phyloP scores from a whole-genome alignment of 2,797 vertebrate genomes.

The Nothura maculosa region DNA sequence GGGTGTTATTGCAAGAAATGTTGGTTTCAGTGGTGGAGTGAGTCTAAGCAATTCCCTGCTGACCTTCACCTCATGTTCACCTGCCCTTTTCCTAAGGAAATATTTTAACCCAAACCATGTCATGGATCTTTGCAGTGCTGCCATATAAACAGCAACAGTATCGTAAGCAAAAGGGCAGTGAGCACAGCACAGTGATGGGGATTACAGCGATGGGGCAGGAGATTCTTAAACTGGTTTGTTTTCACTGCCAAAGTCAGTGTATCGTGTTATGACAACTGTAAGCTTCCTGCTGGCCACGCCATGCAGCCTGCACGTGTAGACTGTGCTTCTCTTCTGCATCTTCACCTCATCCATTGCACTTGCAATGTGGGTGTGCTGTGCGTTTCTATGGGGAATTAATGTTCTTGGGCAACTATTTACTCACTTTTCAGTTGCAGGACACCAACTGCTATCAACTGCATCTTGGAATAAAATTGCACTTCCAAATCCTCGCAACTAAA shows the following conservation, averaged over 20 bases:
- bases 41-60: neutral
- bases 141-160: no score
- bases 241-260: no score
- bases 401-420: neutral
- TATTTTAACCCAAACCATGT: neutral
- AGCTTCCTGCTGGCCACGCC: no score
- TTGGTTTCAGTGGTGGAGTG: neutral
- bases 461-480: neutral
- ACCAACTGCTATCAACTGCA: neutral
- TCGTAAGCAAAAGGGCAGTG: no score
- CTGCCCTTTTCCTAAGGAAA: neutral
- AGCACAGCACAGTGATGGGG: no score
- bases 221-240: no score
- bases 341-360: neutral
- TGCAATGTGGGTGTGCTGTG: neutral
- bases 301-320: neutral
- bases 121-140: rapidly evolving
- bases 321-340: neutral
- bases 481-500: neutral
- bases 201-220: no score
- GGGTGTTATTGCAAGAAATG: neutral
- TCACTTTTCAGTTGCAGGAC: neutral
- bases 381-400: neutral
- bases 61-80: neutral
- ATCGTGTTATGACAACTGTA: no score